Evolutionary conservation across 2,888 invertebrate species (phyloP).

Genomic region (Cerceris rybyensis): DNA sequence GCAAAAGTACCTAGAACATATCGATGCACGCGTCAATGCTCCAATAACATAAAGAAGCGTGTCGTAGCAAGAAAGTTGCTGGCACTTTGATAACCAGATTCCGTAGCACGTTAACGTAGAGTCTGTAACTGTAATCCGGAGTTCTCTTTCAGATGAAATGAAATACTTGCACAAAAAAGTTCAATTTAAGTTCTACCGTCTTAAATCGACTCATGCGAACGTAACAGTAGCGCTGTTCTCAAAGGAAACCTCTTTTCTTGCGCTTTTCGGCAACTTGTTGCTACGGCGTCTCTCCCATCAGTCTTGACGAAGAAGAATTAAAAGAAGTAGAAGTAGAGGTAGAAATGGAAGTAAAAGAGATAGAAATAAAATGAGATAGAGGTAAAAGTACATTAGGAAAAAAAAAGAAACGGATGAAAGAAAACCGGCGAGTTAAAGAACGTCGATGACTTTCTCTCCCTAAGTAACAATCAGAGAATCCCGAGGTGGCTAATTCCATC

Average conservation of each 20-base stretch:
- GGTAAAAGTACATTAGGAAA: constrained; percentile 6
- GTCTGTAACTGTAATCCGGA: neutral
- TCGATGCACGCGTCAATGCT: constrained; percentile 21
- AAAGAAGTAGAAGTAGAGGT: neutral
- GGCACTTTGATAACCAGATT: neutral
- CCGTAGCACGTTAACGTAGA: neutral
- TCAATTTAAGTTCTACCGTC: too few species aligned
- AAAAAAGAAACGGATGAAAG: neutral
- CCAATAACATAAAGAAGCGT: constrained; percentile 23
- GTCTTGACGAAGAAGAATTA: constrained; percentile 12
- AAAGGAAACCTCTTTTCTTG: neutral
- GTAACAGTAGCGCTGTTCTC: neutral
- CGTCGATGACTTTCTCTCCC: constrained; percentile 27
- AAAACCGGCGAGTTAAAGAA: constrained; percentile 8
- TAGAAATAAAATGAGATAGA: neutral
- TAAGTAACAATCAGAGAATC: constrained; percentile 57
- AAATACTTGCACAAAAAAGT: too few species aligned
- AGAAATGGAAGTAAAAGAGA: constrained; percentile 3
- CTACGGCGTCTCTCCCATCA: constrained; percentile 11
- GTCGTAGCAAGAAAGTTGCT: constrained; percentile 25
- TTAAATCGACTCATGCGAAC: neutral
- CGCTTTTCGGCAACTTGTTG: neutral
- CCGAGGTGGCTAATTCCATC: constrained; percentile 55
- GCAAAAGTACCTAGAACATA: constrained; percentile 3
- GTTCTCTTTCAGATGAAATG: too few species aligned